phyloP scores from a whole-genome alignment of 2,797 vertebrate species.

The Distichodus sexfasciatus region DNA sequence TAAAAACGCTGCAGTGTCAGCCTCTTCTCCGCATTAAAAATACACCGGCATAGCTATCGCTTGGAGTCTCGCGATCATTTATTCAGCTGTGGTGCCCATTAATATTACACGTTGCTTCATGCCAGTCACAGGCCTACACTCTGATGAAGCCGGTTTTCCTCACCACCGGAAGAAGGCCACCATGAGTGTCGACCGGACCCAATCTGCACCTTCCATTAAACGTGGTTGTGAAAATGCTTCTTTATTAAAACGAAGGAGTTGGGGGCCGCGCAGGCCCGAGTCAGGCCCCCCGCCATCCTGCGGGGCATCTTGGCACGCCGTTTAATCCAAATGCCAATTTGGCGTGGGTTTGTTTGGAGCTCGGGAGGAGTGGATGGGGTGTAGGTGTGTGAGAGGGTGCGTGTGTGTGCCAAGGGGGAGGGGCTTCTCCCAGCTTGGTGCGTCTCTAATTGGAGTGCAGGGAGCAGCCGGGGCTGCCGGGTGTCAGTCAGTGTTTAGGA shows the following conservation, averaged over 20 bases:
- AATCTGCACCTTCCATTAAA: slow-evolving; percentile 21
- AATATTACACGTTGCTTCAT: slow-evolving; percentile 74
- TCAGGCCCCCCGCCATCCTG: slow-evolving; percentile 69
- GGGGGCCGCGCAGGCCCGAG: slow-evolving; percentile 67
- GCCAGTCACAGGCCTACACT: slow-evolving; percentile 24
- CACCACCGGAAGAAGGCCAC: slow-evolving; percentile 48
- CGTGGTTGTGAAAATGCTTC: slow-evolving; percentile 71
- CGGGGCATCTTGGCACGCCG: slow-evolving; percentile 79
- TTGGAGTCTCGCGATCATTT: slow-evolving; percentile 72
- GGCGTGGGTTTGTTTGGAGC: slow-evolving; percentile 67
- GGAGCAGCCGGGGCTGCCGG: slow-evolving; percentile 90
- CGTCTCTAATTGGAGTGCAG: slow-evolving; percentile 98
- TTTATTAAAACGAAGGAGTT: slow-evolving; percentile 79
- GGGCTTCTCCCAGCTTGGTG: slow-evolving; percentile 74
- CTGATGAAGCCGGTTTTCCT: slow-evolving; percentile 35
- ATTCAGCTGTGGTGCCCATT: slow-evolving; percentile 69
- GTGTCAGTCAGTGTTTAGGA: slow-evolving; percentile 99
- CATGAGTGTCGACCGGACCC: slow-evolving; percentile 40
- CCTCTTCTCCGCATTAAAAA: slow-evolving; percentile 76
- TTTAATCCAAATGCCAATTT: slow-evolving; percentile 99
- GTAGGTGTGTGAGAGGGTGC: slow-evolving; percentile 44
- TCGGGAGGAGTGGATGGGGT: slow-evolving; percentile 54
- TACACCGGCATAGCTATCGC: slow-evolving; percentile 66
- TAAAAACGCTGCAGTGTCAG: slow-evolving; percentile 70
- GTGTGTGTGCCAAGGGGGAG: slow-evolving; percentile 38